Percentiles rank a stretch among this genome's conserved stretches.
Conservation (phyloP, 1,140 invertebrate species). For the Trichonephila clavipes region DNA sequence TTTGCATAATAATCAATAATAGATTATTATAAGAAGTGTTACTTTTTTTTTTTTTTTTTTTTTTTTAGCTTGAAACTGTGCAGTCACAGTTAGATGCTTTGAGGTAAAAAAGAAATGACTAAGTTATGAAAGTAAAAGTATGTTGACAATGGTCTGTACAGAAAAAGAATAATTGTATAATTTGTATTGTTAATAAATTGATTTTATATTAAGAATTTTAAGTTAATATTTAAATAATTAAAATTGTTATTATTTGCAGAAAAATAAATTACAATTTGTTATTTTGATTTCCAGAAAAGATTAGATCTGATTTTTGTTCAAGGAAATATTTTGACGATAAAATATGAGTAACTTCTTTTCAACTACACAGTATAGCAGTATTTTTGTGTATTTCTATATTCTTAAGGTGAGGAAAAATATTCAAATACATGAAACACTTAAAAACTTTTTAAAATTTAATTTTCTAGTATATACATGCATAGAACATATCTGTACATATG, state of each 20-base stretch:
- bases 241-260: too few relatives aligned
- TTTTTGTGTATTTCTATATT: too few relatives aligned
- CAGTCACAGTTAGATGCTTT: constrained; percentile 74
- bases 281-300: too few relatives aligned
- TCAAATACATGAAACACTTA: neutral
- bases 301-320: too few relatives aligned
- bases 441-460: constrained; percentile 38
- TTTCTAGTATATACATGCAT: neutral
- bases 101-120: neutral
- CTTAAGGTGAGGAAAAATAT: neutral
- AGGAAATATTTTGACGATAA: too few relatives aligned
- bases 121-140: neutral
- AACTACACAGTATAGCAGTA: too few relatives aligned
- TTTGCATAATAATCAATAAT: too few relatives aligned
- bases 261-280: too few relatives aligned
- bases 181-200: too few relatives aligned
- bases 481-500: neutral
- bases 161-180: neutral
- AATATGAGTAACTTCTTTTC: too few relatives aligned
- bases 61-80: constrained; percentile 69
- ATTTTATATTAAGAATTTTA: too few relatives aligned
- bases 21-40: neutral
- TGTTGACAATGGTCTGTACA: neutral
- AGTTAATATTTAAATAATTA: too few relatives aligned
- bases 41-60: constrained; percentile 40